Conservation (phyloP, 2,888 invertebrate species). For the Eilema griseolum region DNA sequence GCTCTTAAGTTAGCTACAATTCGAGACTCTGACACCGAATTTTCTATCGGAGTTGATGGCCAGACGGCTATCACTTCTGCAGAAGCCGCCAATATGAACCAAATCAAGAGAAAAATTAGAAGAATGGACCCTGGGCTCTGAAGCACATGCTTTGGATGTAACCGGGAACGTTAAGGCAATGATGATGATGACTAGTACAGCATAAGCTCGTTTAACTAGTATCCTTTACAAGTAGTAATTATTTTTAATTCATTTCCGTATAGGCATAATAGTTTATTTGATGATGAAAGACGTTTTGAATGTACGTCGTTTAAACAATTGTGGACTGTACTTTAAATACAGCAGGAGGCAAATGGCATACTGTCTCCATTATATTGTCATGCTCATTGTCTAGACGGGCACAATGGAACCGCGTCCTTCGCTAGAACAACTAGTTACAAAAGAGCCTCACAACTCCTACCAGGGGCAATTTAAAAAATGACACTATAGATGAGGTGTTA, state of each 20-base stretch:
- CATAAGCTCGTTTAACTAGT: too few species aligned
- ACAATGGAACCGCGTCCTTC: slow-evolving; percentile 4
- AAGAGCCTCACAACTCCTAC: not conserved
- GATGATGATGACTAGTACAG: too few species aligned
- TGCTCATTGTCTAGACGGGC: slow-evolving; percentile 1
- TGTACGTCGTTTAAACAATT: not conserved
- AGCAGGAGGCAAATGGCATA: not conserved
- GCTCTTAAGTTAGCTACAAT: too few species aligned
- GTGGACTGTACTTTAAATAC: not conserved
- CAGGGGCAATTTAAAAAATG: not conserved
- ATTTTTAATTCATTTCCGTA: not conserved
- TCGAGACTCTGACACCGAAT: too few species aligned
- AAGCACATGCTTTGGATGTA: not conserved
- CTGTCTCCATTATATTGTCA: slow-evolving; percentile 8
- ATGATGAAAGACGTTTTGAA: not conserved
- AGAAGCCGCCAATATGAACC: too few species aligned
- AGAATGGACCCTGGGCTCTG: not conserved
- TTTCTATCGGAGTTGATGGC: too few species aligned
- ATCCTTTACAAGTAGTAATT: not conserved
- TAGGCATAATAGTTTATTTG: not conserved
- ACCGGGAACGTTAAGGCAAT: not conserved
- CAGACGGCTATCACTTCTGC: too few species aligned
- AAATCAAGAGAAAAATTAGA: too few species aligned
- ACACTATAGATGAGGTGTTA: not conserved
- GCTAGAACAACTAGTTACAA: not conserved